These are phyloP conservation scores for Eudasyphora cyanicolor DNA, from an alignment of 2,888 invertebrate genomes.

Conservation along the genomic window DNA sequence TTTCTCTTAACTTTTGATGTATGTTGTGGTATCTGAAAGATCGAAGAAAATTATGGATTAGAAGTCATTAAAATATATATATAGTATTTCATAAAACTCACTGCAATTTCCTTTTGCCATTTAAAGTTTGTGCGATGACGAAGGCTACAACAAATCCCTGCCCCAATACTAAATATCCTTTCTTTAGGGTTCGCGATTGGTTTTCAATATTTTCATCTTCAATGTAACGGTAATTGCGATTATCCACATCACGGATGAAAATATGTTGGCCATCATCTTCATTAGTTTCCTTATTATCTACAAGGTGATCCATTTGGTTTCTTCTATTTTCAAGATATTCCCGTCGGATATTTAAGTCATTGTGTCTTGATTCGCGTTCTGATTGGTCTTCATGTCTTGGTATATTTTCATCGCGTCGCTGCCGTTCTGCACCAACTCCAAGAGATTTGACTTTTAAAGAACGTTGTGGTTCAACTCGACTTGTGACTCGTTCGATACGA, in stretches of 20 bases:
- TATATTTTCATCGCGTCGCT: not conserved
- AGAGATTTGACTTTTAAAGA: not conserved
- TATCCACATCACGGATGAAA: not conserved
- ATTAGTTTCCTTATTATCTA: not conserved
- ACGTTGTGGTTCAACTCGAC: not conserved
- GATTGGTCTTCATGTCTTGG: not conserved
- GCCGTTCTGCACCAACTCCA: not conserved
- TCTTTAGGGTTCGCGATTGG: conserved; percentile 32
- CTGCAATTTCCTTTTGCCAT: conserved; percentile 64
- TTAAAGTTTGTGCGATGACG: conserved; percentile 65
- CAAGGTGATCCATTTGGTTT: not conserved
- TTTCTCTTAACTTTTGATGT: conserved; percentile 40
- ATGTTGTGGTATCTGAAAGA: conserved; percentile 52
- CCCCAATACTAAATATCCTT: conserved; percentile 56
- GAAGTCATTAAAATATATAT: not conserved
- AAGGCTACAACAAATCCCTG: conserved; percentile 67
- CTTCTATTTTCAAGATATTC: not conserved
- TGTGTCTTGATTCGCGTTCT: not conserved
- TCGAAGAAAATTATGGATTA: not conserved
- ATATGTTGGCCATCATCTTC: too few species aligned
- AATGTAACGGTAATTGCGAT: not conserved
- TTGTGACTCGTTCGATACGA: not conserved
- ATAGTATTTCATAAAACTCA: conserved; percentile 55
- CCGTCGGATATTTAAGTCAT: not conserved
- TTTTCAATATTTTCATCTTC: conserved; percentile 7